Evolutionary conservation across 2,113 vertebrate genomes (phyloP), one percentile per base, ranked within the genome.

Genomic region (Meles meles): DNA sequence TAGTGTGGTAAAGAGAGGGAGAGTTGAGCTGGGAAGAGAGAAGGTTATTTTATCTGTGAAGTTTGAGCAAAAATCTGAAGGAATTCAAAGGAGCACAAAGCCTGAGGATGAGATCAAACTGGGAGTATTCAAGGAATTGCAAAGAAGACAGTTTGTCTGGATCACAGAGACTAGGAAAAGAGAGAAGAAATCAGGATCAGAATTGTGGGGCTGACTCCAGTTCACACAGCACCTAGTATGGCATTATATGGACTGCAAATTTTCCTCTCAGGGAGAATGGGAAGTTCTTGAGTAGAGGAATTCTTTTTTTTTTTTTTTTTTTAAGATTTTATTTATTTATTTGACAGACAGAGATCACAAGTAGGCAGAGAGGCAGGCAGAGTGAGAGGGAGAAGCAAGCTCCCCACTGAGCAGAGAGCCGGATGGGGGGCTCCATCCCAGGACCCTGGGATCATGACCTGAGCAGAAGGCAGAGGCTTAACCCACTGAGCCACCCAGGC

Each of bases 41-140:
- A 67, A 13, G 37, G 1, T 13, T 83, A 34, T 57, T 69, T 89
- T 57, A 5, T 25, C 17, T 25, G 3, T 72, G 61, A 13, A 86
- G 0, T 4, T 90, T 9, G 0, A 14, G 5, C 2, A 89, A 13
- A 90, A 74, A 49, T 69, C 6, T 20, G 13, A 71, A 57, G 55
- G 7, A 18, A 81, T 39, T 67, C 61, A 44, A n/a, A 13, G 3
- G 2, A 57, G 0, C 63, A 0, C 17, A 65, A 85, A 49, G 1
- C 5, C 7, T 0, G 0, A 7, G 7, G 29, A 5, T 27, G 14
- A 57, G 15, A 85, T 29, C 2, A 31, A 86, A 31, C 14, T 2
- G 20, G 12, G 6, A 52, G 20, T 47, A 1, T 39, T 76, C 27
- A 55, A 57, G 11, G 11, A 31, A 86, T 7, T 57, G 13, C 2